Conservation (phyloP, 2,797 vertebrate species). For the Gephyroberyx darwinii region DNA sequence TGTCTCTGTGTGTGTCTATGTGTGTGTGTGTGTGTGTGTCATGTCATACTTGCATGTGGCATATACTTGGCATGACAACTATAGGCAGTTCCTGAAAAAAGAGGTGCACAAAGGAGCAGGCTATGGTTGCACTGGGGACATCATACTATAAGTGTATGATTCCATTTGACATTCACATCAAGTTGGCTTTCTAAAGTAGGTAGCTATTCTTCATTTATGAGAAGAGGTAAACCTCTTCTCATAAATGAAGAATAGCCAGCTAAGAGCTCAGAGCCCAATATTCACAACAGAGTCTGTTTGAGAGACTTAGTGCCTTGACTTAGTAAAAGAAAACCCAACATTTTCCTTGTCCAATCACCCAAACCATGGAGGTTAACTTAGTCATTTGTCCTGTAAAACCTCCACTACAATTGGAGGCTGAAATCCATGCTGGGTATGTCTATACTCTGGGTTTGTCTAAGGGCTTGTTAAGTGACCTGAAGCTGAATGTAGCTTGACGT, state of each 20-base stretch:
- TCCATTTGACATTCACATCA: conserved; percentile 43
- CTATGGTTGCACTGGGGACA: conserved; percentile 11
- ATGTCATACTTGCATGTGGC: not conserved
- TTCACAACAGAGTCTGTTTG: not conserved
- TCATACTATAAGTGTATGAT: conserved; percentile 41
- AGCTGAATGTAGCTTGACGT: conserved; percentile 7
- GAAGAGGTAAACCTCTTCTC: conserved; percentile 14
- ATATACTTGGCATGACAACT: not conserved
- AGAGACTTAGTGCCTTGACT: not conserved
- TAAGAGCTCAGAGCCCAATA: not conserved
- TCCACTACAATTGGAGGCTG: conserved; percentile 2
- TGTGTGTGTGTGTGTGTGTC: not conserved
- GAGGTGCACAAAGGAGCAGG: conserved; percentile 6
- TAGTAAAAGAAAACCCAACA: not conserved
- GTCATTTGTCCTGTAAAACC: conserved; percentile 21
- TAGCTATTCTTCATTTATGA: too few species aligned
- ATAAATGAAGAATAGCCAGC: conserved; percentile 25
- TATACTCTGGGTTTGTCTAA: conserved; percentile 12
- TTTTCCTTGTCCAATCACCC: not conserved
- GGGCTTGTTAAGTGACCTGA: conserved; percentile 9
- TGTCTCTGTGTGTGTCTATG: too few species aligned
- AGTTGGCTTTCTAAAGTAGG: too few species aligned
- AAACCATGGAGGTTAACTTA: not conserved
- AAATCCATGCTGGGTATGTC: conserved; percentile 4
- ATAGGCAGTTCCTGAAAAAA: conserved; percentile 9